Conservation (phyloP, 1,140 invertebrate genomes). For the Eupristina koningsbergeri region DNA sequence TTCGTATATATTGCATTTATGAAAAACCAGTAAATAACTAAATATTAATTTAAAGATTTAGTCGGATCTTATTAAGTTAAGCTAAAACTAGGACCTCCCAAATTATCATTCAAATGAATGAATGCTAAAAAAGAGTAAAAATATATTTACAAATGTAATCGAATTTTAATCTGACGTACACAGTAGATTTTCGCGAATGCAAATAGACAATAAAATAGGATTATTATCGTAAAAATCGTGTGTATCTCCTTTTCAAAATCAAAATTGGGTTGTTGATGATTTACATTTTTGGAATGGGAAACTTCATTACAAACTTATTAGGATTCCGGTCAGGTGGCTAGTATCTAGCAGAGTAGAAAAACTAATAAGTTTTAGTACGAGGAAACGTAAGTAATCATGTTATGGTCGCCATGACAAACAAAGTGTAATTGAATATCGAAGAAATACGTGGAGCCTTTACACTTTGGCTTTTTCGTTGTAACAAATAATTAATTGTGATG, state of each 20-base stretch:
- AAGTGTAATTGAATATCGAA: constrained; percentile 32
- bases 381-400: constrained; percentile 27
- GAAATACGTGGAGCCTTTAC: not conserved
- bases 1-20: too few relatives aligned
- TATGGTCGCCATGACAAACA: constrained; percentile 34
- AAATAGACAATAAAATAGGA: not conserved
- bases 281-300: not conserved
- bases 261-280: not conserved
- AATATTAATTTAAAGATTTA: too few relatives aligned
- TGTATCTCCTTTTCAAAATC: not conserved
- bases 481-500: constrained; percentile 27
- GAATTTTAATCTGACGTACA: not conserved
- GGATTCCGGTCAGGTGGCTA: not conserved
- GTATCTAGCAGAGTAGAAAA: constrained; percentile 18
- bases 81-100: too few relatives aligned
- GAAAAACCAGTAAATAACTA: too few relatives aligned
- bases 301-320: not conserved
- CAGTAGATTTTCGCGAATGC: not conserved
- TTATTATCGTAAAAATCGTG: not conserved
- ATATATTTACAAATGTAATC: not conserved
- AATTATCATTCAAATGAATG: too few relatives aligned
- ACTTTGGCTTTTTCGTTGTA: not conserved
- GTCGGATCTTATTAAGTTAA: too few relatives aligned
- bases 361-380: not conserved
- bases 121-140: too few relatives aligned